Evolutionary conservation across 2,888 invertebrate genomes (phyloP).

Genomic region (Seladonia tumulorum): DNA sequence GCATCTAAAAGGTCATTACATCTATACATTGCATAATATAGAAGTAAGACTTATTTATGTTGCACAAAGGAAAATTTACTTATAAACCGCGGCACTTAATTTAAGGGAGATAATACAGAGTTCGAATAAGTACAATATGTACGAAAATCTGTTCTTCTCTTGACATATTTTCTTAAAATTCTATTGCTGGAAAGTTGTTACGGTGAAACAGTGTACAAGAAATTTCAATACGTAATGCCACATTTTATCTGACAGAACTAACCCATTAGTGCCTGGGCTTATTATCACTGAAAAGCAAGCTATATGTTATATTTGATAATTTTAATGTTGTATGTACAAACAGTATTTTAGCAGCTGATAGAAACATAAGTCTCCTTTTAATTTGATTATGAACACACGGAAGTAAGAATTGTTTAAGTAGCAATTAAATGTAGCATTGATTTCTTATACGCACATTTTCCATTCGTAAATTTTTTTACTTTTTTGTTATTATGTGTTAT

Average conservation of each 20-base stretch:
- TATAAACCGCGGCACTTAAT: slow-evolving; percentile 28
- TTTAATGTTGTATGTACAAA: neutral
- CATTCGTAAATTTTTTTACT: slow-evolving; percentile 17
- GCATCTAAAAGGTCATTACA: slow-evolving; percentile 10
- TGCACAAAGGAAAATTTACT: slow-evolving; percentile 49
- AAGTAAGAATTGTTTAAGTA: neutral
- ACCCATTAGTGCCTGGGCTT: slow-evolving; percentile 12
- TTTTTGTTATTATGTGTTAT: slow-evolving; percentile 17
- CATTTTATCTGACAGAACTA: slow-evolving; percentile 20
- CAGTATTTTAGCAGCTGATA: neutral
- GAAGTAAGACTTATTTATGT: slow-evolving; percentile 32
- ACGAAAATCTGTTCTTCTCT: slow-evolving; percentile 6
- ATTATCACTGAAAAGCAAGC: neutral
- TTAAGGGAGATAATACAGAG: slow-evolving; percentile 29
- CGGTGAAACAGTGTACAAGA: slow-evolving; percentile 10
- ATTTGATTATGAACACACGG: neutral
- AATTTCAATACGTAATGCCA: slow-evolving; percentile 13
- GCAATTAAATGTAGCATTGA: neutral
- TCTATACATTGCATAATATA: slow-evolving; percentile 26
- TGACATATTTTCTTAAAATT: slow-evolving; percentile 10
- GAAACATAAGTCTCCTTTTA: neutral
- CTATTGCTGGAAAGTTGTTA: slow-evolving; percentile 7
- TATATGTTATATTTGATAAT: slow-evolving; percentile 2
- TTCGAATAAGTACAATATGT: slow-evolving; percentile 9
- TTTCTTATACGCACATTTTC: slow-evolving; percentile 20